Conservation (phyloP, 2,888 invertebrate genomes). For the Chouioia cunea region DNA sequence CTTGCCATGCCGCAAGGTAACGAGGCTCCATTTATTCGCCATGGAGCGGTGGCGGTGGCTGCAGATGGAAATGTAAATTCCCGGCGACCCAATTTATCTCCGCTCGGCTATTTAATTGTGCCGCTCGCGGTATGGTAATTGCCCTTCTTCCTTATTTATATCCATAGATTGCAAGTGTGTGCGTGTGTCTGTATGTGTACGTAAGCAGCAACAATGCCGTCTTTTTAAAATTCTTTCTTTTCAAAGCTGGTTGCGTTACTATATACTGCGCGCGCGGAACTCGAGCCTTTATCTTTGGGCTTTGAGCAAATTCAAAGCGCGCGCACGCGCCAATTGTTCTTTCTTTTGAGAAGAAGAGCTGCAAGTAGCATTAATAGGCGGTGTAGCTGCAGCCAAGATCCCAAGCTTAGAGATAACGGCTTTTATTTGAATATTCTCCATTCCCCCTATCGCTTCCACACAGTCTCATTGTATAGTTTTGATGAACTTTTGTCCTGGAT, state of each 20-base stretch:
- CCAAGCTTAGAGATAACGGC: not conserved
- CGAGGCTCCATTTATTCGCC: constrained; percentile 64
- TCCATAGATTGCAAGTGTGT: constrained; percentile 37
- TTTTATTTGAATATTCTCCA: too few species aligned
- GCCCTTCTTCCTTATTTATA: constrained; percentile 58
- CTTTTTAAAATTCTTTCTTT: constrained; percentile 34
- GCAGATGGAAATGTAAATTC: constrained; percentile 63
- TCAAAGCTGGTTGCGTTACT: not conserved
- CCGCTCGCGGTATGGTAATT: constrained; percentile 58
- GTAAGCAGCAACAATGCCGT: constrained; percentile 33
- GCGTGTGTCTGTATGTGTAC: not conserved
- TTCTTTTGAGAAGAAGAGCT: not conserved
- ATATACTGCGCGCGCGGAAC: too few species aligned
- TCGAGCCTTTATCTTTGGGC: too few species aligned
- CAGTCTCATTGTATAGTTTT: constrained; percentile 3
- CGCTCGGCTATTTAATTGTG: constrained; percentile 58
- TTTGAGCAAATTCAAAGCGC: too few species aligned
- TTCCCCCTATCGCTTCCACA: too few species aligned
- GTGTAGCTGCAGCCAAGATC: not conserved
- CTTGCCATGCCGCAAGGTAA: constrained; percentile 55
- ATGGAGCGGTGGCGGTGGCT: constrained; percentile 42
- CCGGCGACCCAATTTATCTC: constrained; percentile 63
- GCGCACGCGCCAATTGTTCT: too few species aligned
- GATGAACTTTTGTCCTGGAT: constrained; percentile 5
- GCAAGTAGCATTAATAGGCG: constrained; percentile 26